Conservation (phyloP, 2,888 invertebrate genomes). For the Rugalucina vietnamica region DNA sequence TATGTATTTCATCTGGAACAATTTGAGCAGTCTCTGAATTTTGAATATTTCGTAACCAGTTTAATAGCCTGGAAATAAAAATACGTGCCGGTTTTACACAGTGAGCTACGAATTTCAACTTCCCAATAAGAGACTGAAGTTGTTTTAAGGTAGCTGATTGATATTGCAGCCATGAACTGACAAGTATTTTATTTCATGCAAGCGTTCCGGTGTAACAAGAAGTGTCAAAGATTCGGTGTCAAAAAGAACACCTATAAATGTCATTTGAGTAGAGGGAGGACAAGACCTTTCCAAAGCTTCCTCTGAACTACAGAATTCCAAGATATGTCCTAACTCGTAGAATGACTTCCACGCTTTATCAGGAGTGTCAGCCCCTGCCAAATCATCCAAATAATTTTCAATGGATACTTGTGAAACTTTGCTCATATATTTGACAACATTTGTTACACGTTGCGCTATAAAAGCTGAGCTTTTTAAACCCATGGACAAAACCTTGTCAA, state of each 20-base stretch:
- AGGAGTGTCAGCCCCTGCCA: background rate
- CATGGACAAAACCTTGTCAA: background rate
- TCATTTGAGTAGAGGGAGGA: background rate
- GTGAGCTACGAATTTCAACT: background rate
- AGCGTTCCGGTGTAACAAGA: background rate
- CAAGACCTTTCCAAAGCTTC: background rate
- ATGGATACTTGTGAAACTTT: background rate
- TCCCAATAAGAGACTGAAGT: background rate
- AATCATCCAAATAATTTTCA: background rate
- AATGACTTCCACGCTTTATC: background rate
- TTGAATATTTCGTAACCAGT: background rate
- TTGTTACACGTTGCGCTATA: background rate
- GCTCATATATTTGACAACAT: background rate
- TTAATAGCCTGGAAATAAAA: background rate
- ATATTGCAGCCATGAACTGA: background rate
- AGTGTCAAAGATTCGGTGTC: background rate
- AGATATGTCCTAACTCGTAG: background rate
- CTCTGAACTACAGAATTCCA: background rate
- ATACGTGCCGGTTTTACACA: background rate
- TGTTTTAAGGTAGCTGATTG: background rate
- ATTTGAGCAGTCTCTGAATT: background rate
- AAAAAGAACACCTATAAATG: background rate
- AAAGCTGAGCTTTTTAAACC: background rate
- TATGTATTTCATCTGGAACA: background rate
- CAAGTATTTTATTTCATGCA: background rate